Base-by-base conservation (phyloP, 2,797 vertebrate genomes). In the Tauraco hartlaubi region DNA sequence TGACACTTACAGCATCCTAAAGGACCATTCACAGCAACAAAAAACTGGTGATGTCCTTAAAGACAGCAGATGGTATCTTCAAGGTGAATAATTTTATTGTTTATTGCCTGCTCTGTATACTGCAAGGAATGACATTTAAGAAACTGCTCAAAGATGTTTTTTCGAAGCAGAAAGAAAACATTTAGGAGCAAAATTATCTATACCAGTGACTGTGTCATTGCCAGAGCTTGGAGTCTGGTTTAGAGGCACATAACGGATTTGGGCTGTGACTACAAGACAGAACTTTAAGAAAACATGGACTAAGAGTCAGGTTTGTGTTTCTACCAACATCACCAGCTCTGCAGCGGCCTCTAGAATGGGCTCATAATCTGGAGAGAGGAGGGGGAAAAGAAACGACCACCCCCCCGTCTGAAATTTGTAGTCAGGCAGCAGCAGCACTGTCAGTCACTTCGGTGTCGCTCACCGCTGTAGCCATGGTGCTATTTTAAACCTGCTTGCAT, bases 61-160 rank as follows among this genome's bases (percentile, higher is more conserved):
- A 93, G 92, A 67, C 75, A 59, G 88, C 97, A 97, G 96, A 97
- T 97, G 97, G 97, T 67, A 95, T 96, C 96, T 97, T 96, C 96
- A 97, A 97, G 97, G 96, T 96, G 93, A 97, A 94, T 97, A 96
- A 96, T 97, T 97, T 97, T 97, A 97, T 94, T 96, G 95, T 95
- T 96, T 96, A 92, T 84, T 83, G 91, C 67, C 78, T 78, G 71
- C 48, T 87, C 71, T 28, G 28, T 71, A 37, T 75, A 86, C 44
- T 82, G 39, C 62, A 31, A 84, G 67, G 74, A 92, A 74, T 85
- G 85, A 92, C 91, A 92, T 84, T 95, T 97, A 92, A 85, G 67
- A 66, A 97, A 64, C 41, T 61, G 77, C 86, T 94, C 54, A 8
- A 86, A 94, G 81, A 76, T 37, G 31, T 44, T 94, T 85, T 72